These are phyloP conservation scores for Scolopax bukidnonensis DNA, from an alignment of 2,797 vertebrate genomes.

Conservation along the genomic window DNA sequence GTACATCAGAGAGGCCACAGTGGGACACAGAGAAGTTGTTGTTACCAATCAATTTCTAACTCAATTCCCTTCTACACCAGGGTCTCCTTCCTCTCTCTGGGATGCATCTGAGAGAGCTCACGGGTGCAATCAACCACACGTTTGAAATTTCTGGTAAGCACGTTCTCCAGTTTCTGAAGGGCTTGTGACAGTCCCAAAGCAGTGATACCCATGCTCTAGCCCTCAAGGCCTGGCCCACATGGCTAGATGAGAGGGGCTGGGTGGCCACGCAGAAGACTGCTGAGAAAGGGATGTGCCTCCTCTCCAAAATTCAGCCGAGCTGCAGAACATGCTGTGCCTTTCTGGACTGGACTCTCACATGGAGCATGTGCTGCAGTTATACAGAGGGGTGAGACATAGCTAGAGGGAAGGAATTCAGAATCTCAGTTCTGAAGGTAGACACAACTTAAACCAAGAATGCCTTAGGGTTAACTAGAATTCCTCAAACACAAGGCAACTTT, in stretches of 20 bases:
- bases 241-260: neutral
- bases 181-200: neutral
- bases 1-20: neutral
- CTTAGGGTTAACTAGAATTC: neutral
- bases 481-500: neutral
- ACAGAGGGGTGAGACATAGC: neutral
- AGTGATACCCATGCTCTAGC: neutral
- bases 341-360: neutral
- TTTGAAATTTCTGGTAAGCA: constrained; percentile 86
- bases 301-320: neutral
- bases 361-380: neutral
- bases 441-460: neutral
- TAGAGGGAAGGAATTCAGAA: neutral
- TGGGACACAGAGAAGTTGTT: neutral
- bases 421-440: neutral
- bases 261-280: neutral
- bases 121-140: constrained; percentile 65
- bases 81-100: constrained; percentile 86
- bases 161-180: neutral
- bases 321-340: neutral
- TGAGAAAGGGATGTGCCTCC: neutral
- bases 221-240: neutral
- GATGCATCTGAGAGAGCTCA: constrained; percentile 70
- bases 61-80: constrained; percentile 52
- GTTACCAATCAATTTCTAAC: neutral